Base-by-base conservation (phyloP, 2,888 invertebrate species). In the Malacosoma neustria region DNA sequence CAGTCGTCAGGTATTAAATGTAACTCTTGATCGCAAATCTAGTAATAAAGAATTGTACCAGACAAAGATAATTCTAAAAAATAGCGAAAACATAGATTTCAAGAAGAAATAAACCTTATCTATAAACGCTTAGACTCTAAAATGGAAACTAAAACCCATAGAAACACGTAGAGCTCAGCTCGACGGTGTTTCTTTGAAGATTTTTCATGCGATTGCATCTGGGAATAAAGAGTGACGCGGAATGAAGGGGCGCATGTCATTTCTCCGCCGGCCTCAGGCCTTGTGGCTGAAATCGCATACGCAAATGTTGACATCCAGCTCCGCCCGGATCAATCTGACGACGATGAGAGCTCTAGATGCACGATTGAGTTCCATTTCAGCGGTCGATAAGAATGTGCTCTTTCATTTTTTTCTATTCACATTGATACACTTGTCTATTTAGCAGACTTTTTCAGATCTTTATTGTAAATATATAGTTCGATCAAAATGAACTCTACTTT, bases 271-370 rank as follows among this genome's bases (percentile, higher is more conserved):
- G 64, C 62, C 69, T 57, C 59, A 55, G 49, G 64, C 62, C 69
- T 57, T 61, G 51, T 45, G 64, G 69, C 63, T 48, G 42, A 61
- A 73, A 73, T 73, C 71, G 61, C 62, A 57, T 56, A 57, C 62
- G 76, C 67, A 77, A 81, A 80, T 80, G 77, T 77, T 80, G 75
- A 73, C 79, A 64, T 62, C 67, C 64, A 61, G 59, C 72, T 72
- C 51, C 51, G 50, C 50, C 49, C 54, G 54, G 62, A 69, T 68
- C 64, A 57, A 45, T 22, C 22, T 42, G 50, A 44, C 44, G 39
- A 33, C 46, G 42, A 45, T 41, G 46, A 43, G 45, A 45, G 49
- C 37, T 50, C 46, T 58, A 53, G 44, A 47, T 49, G 49, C 54
- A 57, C 37, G 39, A 47, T 48, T 45, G 34, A 46, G 45, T 43